Percentiles rank a stretch among this genome's conserved stretches.
These are phyloP conservation scores for Ceratothoa steindachneri DNA, from an alignment of 2,888 invertebrate genomes.

Conservation along the genomic window DNA sequence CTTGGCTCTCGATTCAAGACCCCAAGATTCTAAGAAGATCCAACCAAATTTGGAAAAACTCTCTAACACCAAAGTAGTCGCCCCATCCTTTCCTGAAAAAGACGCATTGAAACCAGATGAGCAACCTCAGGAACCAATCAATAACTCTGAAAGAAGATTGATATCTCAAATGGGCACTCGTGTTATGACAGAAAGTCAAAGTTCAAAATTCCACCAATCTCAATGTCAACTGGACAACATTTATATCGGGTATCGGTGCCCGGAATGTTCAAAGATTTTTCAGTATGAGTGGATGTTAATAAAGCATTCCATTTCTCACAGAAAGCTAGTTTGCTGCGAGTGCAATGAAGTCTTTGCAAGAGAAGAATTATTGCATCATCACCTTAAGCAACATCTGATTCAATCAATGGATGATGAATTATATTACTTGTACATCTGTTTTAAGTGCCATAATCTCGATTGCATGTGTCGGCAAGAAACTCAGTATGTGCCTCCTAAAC, in stretches of 20 bases:
- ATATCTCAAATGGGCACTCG: too few relatives aligned
- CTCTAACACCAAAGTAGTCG: too few relatives aligned
- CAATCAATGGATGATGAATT: conserved; percentile 33
- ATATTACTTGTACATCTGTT: conserved; percentile 29
- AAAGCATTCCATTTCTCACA: conserved; percentile 37
- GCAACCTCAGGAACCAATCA: too few relatives aligned
- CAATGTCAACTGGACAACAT: not conserved
- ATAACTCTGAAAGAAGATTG: too few relatives aligned
- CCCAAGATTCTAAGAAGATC: too few relatives aligned
- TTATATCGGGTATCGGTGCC: conserved; percentile 35
- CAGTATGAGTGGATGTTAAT: conserved; percentile 40
- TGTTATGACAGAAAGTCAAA: too few relatives aligned
- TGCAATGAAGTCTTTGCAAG: conserved; percentile 25
- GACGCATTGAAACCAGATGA: too few relatives aligned
- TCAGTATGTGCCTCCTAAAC: not conserved
- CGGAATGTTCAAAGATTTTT: conserved; percentile 38
- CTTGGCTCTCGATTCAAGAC: too few relatives aligned
- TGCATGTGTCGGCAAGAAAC: conserved; percentile 31
- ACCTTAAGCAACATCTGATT: conserved; percentile 30
- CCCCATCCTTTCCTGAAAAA: too few relatives aligned
- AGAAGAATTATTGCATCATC: conserved; percentile 27
- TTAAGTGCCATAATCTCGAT: conserved; percentile 33
- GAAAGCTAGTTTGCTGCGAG: conserved; percentile 26
- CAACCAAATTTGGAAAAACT: too few relatives aligned
- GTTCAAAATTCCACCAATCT: too few relatives aligned